Evolutionary conservation across 2,797 vertebrate genomes (phyloP).

Genomic region (Gambusia yucatana): DNA sequence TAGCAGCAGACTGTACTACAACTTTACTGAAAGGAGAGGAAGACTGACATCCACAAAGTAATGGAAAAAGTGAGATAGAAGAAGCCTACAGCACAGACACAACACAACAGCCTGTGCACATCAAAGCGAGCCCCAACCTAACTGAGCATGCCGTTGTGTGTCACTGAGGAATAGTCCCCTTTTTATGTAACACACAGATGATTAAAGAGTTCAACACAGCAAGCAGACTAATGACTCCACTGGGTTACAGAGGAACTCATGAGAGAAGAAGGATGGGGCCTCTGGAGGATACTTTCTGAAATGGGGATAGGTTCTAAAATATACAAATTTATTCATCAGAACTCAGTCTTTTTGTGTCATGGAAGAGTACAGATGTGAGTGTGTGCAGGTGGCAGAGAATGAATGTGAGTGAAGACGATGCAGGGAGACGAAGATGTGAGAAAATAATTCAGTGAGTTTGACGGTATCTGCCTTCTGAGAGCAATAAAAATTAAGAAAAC

Average conservation of each 20-base stretch:
- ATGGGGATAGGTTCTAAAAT: slow-evolving; percentile 79
- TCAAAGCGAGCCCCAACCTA: slow-evolving; percentile 76
- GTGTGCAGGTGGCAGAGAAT: slow-evolving; percentile 69
- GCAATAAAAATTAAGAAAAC: slow-evolving; percentile 56
- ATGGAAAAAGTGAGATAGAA: slow-evolving; percentile 65
- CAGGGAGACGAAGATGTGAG: slow-evolving; percentile 49
- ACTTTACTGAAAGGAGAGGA: slow-evolving; percentile 59
- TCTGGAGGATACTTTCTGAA: slow-evolving; percentile 76
- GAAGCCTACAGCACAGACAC: slow-evolving; percentile 71
- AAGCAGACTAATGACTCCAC: slow-evolving; percentile 85
- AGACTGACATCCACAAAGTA: slow-evolving; percentile 71
- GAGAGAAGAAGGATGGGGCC: slow-evolving; percentile 73
- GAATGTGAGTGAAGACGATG: slow-evolving; percentile 51
- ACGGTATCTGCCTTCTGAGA: slow-evolving; percentile 57
- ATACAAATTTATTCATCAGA: slow-evolving; percentile 86
- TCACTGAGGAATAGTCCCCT: slow-evolving; percentile 80
- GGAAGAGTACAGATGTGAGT: slow-evolving; percentile 49
- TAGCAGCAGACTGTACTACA: slow-evolving; percentile 45
- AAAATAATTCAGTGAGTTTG: slow-evolving; percentile 53
- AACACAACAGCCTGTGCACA: slow-evolving; percentile 75
- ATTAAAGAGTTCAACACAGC: slow-evolving; percentile 86
- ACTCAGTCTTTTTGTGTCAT: slow-evolving; percentile 74
- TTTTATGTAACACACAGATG: slow-evolving; percentile 84
- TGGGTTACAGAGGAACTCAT: slow-evolving; percentile 78
- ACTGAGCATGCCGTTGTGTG: slow-evolving; percentile 72